Percentiles rank a stretch among this genome's conserved stretches.
These are phyloP conservation scores for Vultur gryphus DNA, from an alignment of 2,797 vertebrate genomes.

Conservation along the genomic window DNA sequence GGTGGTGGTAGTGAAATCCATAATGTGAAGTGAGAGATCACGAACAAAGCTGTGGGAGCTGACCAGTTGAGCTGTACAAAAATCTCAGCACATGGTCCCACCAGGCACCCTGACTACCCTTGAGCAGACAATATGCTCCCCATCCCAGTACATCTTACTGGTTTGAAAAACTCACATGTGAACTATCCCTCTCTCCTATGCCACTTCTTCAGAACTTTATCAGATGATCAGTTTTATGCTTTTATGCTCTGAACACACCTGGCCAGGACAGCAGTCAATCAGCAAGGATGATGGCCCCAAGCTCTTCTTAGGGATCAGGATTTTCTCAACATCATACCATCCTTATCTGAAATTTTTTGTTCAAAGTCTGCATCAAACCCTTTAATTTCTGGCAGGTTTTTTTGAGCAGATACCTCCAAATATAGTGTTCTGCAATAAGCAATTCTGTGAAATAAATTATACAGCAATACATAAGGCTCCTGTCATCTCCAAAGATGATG, in stretches of 20 bases:
- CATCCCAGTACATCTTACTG: not conserved
- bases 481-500: not conserved
- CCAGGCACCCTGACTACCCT: not conserved
- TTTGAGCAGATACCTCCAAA: not conserved
- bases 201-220: not conserved
- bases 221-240: not conserved
- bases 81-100: not conserved
- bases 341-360: not conserved
- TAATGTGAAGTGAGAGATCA: not conserved
- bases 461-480: not conserved
- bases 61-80: not conserved
- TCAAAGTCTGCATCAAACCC: not conserved
- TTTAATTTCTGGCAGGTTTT: not conserved
- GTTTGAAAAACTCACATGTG: not conserved
- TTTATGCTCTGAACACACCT: not conserved
- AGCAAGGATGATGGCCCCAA: not conserved
- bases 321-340: not conserved
- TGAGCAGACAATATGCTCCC: not conserved
- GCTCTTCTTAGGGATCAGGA: not conserved
- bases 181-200: not conserved
- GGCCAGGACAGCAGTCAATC: not conserved
- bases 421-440: not conserved
- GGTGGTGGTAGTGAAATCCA: not conserved
- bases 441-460: not conserved
- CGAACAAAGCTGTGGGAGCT: not conserved